Conservation (phyloP, 2,113 vertebrate species). For the Dasyprocta punctata region DNA sequence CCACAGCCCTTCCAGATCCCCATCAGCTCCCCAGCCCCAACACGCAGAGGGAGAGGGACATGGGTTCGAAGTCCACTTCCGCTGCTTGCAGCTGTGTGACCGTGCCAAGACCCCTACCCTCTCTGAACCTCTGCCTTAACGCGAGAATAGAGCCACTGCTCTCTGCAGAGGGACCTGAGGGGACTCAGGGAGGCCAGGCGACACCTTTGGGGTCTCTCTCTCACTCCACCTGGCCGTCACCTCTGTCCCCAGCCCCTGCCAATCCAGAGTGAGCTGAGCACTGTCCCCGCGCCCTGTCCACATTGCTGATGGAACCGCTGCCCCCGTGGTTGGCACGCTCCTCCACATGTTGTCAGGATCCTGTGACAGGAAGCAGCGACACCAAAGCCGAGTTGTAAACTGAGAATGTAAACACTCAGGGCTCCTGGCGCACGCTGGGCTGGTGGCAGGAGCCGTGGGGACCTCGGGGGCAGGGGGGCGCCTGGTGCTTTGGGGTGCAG, state of each 20-base stretch:
- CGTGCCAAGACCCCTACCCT: background rate
- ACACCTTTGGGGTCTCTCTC: background rate
- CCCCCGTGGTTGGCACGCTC: fast-evolving
- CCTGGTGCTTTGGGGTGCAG: fast-evolving
- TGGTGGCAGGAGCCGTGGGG: too few species aligned
- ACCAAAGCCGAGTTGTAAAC: background rate
- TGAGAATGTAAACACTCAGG: background rate
- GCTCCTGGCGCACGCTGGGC: too few species aligned
- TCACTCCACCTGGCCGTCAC: fast-evolving
- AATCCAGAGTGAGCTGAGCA: too few species aligned
- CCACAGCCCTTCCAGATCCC: background rate
- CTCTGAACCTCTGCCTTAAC: too few species aligned
- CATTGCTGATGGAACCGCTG: background rate
- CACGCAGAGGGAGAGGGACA: background rate
- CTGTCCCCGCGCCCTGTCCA: background rate
- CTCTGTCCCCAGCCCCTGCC: too few species aligned
- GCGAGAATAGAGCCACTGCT: background rate
- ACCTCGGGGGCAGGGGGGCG: background rate
- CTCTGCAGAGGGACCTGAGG: background rate
- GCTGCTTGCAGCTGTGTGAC: background rate
- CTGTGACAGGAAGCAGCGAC: background rate
- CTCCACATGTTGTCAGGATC: fast-evolving
- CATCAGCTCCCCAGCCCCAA: background rate
- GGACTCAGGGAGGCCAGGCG: background rate
- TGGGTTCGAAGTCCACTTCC: background rate